A percentile compares a stretch with the other conserved stretches of the same genome.
Evolutionary conservation across 2,113 vertebrate species (phyloP).

Genomic region (Pomatorhinus ruficollis): DNA sequence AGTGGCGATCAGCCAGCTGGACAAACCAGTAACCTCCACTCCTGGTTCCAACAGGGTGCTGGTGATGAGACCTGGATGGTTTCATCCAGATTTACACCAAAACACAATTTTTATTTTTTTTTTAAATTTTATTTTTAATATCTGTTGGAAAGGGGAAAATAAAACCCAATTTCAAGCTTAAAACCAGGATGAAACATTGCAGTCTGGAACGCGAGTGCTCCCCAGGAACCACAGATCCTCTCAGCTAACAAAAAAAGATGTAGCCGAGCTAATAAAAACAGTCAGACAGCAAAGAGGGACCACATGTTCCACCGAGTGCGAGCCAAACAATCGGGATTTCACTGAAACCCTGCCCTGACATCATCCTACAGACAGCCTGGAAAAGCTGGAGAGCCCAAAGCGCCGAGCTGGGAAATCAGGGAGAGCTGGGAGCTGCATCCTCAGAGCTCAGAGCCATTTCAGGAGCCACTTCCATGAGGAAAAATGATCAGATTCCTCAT

Average conservation of each 20-base stretch:
- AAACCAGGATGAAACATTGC: slow-evolving; percentile 1
- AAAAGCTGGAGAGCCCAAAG: not conserved
- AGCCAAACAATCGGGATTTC: slow-evolving; percentile 31
- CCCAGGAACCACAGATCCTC: slow-evolving; percentile 30
- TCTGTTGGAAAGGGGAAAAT: slow-evolving; percentile 11
- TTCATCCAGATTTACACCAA: slow-evolving; percentile 56
- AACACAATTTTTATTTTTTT: not conserved
- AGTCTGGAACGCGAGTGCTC: not conserved
- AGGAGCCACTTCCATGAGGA: not conserved
- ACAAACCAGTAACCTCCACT: slow-evolving; percentile 16
- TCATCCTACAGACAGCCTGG: not conserved
- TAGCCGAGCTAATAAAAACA: slow-evolving; percentile 59
- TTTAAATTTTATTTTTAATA: not conserved
- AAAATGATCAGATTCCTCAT: not conserved
- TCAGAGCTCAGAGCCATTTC: not conserved
- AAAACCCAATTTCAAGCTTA: not conserved
- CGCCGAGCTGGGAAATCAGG: not conserved
- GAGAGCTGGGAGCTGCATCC: not conserved
- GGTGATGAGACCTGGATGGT: slow-evolving; percentile 47
- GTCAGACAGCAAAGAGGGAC: not conserved
- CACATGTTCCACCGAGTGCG: not conserved
- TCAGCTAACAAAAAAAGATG: slow-evolving; percentile 25
- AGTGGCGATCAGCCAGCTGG: slow-evolving; percentile 60
- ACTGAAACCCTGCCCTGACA: slow-evolving; percentile 34
- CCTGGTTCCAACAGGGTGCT: slow-evolving; percentile 57